Conservation (phyloP, 2,797 vertebrate genomes). For the Xyrichtys novacula region DNA sequence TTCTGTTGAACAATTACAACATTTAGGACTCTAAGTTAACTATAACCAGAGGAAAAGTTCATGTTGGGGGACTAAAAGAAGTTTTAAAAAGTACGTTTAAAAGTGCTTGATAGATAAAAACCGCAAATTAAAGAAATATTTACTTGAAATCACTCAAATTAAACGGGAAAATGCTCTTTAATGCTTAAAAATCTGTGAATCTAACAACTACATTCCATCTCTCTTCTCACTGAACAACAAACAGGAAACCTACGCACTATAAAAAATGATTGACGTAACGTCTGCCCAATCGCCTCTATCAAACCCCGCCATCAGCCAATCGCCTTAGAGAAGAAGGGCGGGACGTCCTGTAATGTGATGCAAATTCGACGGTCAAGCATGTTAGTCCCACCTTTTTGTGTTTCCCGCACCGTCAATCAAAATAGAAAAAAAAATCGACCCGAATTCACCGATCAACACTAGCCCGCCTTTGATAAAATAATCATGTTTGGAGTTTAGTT, state of each 20-base stretch:
- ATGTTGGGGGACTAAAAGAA: too few species aligned
- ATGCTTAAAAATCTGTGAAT: conserved; percentile 11
- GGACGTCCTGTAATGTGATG: conserved; percentile 92
- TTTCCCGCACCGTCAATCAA: conserved; percentile 99
- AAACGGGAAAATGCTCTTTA: too few species aligned
- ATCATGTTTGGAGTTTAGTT: conserved; percentile 89
- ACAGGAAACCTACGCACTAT: conserved; percentile 82
- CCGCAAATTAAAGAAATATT: too few species aligned
- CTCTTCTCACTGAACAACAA: conserved; percentile 72
- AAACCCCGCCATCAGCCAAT: conserved; percentile 79
- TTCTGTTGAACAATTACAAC: too few species aligned
- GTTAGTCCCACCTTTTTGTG: conserved; percentile 97
- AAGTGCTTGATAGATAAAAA: too few species aligned
- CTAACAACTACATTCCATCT: conserved; percentile 66
- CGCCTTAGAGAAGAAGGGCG: conserved; percentile 85
- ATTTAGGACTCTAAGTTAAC: too few species aligned
- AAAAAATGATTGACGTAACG: conserved; percentile 53
- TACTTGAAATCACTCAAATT: too few species aligned
- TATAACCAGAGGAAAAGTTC: too few species aligned
- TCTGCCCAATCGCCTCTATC: conserved; percentile 61
- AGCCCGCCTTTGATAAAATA: conserved; percentile 90
- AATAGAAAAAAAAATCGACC: conserved; percentile 94
- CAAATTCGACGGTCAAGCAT: conserved; percentile 91
- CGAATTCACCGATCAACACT: conserved; percentile 89
- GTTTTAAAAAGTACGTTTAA: too few species aligned